Conservation (phyloP, 2,113 vertebrate genomes). For the Pygoscelis adeliae region DNA sequence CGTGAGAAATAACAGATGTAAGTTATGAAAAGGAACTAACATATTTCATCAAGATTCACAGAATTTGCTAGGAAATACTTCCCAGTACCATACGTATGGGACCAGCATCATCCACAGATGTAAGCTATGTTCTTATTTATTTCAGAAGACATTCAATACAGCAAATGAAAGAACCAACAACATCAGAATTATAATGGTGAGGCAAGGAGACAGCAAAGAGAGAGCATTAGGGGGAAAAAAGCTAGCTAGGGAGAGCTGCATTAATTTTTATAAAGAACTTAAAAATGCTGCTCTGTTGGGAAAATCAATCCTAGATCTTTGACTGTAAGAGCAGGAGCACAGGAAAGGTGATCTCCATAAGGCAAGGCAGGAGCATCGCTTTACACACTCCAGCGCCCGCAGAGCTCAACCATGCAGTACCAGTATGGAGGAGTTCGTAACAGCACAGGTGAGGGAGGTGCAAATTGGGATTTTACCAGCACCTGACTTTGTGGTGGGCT, state of each 20-base stretch:
- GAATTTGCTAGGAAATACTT: slow-evolving; percentile 50
- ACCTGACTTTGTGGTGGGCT: not conserved
- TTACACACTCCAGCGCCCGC: accelerated
- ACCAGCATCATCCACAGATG: slow-evolving; percentile 1
- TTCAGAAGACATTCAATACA: slow-evolving; percentile 11
- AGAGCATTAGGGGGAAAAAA: not conserved
- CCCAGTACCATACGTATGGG: not conserved
- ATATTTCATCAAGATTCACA: not conserved
- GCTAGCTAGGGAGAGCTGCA: not conserved
- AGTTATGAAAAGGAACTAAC: slow-evolving; percentile 13
- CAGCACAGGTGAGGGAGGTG: not conserved
- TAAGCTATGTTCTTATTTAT: slow-evolving; percentile 15
- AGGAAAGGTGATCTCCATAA: not conserved
- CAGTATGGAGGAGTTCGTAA: accelerated
- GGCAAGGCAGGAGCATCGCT: not conserved
- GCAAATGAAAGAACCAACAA: not conserved
- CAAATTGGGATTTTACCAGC: not conserved
- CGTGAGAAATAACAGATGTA: not conserved
- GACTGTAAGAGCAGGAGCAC: not conserved
- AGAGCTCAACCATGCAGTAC: accelerated
- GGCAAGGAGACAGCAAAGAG: not conserved
- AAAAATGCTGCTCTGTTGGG: not conserved
- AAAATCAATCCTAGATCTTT: not conserved
- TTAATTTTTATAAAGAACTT: not conserved
- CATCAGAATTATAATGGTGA: not conserved